A percentile compares a stretch with the other conserved stretches of the same genome.
These are phyloP conservation scores for Pterocles gutturalis DNA, from an alignment of 2,113 vertebrate genomes.

Conservation along the genomic window DNA sequence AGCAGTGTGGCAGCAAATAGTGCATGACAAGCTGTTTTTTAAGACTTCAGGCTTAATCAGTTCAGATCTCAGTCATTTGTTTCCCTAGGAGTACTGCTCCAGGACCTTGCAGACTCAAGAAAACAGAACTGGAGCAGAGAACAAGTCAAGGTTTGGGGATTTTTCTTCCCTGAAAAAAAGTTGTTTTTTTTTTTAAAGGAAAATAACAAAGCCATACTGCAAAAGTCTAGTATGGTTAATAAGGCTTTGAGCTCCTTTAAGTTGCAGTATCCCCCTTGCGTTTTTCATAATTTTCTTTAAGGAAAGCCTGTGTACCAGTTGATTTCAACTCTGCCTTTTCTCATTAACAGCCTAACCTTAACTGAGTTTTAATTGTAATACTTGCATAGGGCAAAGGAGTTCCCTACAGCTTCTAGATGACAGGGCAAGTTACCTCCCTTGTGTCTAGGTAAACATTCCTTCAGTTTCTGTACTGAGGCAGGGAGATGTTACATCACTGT, in stretches of 20 bases:
- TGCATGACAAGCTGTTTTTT: conserved; percentile 24
- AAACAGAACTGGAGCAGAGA: background rate
- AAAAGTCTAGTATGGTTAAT: background rate
- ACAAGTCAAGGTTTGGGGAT: background rate
- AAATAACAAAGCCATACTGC: background rate
- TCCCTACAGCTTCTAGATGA: background rate
- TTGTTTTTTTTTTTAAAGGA: background rate
- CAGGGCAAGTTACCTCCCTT: background rate
- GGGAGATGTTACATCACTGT: background rate
- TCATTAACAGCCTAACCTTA: background rate
- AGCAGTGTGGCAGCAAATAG: conserved; percentile 19
- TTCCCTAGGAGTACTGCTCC: background rate
- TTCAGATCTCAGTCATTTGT: background rate
- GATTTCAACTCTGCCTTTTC: background rate
- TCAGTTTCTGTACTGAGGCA: background rate
- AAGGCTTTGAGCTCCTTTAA: background rate
- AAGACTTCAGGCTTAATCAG: conserved; percentile 13
- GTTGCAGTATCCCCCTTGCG: background rate
- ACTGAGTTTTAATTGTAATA: background rate
- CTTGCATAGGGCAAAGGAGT: background rate
- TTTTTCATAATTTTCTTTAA: background rate
- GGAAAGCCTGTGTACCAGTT: background rate
- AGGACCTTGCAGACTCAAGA: background rate
- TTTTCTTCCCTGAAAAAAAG: background rate
- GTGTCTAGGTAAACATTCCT: background rate